phyloP scores from a whole-genome alignment of 2,797 vertebrate species.

The Paratrypauchen microcephalus region DNA sequence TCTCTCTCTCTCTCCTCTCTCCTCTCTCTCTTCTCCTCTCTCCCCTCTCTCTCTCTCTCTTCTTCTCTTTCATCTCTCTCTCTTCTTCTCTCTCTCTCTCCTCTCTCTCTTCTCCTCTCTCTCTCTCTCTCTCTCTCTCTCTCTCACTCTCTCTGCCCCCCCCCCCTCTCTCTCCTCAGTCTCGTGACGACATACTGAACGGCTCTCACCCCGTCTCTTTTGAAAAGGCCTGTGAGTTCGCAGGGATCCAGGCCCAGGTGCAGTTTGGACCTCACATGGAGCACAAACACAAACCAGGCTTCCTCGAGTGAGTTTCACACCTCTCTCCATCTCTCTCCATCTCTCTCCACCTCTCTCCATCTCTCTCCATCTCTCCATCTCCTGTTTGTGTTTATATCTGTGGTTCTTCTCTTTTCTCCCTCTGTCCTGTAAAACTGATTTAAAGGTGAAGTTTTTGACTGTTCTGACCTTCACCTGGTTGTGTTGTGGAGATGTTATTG shows the following conservation, averaged over 20 bases:
- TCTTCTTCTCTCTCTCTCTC: too few relatives aligned
- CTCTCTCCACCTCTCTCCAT: too few relatives aligned
- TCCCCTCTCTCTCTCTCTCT: too few relatives aligned
- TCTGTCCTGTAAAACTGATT: neutral
- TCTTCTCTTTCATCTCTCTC: too few relatives aligned
- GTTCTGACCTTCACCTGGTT: too few relatives aligned
- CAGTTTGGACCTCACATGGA: constrained; percentile 98
- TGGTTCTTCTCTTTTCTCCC: neutral
- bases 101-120: too few relatives aligned
- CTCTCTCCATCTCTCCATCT: too few relatives aligned
- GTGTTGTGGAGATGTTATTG: too few relatives aligned
- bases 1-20: too few relatives aligned
- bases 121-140: too few relatives aligned
- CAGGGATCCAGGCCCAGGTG: constrained; percentile 97
- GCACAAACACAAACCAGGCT: constrained; percentile 97
- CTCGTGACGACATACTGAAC: constrained; percentile 96
- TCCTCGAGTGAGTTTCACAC: constrained; percentile 88
- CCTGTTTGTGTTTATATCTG: neutral
- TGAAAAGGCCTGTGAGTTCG: constrained; percentile 96
- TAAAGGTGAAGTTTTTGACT: neutral
- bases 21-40: too few relatives aligned
- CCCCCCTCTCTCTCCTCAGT: constrained; percentile 67
- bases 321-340: neutral
- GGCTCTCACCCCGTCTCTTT: constrained; percentile 98
- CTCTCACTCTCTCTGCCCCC: neutral